Evolutionary conservation across 2,113 vertebrate genomes (phyloP).

Genomic region (Microcebus ravelobensis): DNA sequence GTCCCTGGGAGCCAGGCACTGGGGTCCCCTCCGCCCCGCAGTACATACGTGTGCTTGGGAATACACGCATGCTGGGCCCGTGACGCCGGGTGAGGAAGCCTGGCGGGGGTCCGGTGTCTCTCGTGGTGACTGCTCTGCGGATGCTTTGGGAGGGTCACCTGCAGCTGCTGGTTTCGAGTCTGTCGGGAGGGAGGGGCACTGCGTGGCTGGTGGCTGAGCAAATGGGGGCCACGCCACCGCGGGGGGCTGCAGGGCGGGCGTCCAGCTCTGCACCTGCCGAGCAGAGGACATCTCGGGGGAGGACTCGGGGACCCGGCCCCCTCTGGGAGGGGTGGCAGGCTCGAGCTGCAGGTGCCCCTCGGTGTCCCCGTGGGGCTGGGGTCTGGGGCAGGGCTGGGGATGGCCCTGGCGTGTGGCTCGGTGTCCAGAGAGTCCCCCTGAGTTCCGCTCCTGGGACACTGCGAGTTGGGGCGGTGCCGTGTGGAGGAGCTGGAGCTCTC

Average conservation of each 20-base stretch:
- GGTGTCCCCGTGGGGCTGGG: not conserved
- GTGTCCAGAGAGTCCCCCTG: too few relatives aligned
- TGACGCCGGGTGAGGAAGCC: not conserved
- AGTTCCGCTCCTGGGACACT: not conserved
- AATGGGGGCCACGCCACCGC: not conserved
- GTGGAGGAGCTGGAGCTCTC: accelerated
- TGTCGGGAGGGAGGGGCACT: not conserved
- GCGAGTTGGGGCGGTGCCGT: accelerated
- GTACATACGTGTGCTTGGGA: accelerated
- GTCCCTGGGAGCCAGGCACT: not conserved
- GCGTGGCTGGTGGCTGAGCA: not conserved
- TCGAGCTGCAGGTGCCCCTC: too few relatives aligned
- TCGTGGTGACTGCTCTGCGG: accelerated
- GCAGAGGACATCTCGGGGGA: not conserved
- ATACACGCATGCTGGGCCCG: accelerated
- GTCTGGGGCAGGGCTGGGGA: accelerated
- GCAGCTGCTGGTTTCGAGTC: not conserved
- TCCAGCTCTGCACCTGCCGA: not conserved
- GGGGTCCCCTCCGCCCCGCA: accelerated
- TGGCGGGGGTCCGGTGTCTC: too few relatives aligned
- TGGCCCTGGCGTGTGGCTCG: accelerated
- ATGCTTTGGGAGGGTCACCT: not conserved
- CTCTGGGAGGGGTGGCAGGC: too few relatives aligned
- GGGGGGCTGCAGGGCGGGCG: not conserved
- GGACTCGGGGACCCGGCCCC: not conserved